Percentiles rank a stretch among this genome's conserved stretches.
Evolutionary conservation across 1,140 invertebrate species (phyloP).

Genomic region (Drosophila neocordata): DNA sequence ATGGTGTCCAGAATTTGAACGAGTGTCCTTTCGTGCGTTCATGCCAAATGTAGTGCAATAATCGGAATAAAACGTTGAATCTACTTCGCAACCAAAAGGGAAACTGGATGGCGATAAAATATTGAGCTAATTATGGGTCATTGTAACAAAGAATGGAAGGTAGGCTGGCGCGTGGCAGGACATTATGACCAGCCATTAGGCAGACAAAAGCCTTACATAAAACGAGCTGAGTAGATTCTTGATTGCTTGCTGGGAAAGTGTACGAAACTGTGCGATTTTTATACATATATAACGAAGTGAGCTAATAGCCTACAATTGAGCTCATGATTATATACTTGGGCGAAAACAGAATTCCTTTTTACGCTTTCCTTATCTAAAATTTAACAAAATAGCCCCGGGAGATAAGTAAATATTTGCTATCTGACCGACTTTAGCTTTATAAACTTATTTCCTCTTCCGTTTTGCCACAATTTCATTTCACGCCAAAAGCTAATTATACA

Average conservation of each 20-base stretch:
- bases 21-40: constrained; percentile 49
- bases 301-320: constrained; percentile 4
- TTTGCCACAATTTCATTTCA: constrained; percentile 42
- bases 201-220: constrained; percentile 2
- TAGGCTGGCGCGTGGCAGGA: not conserved
- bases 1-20: constrained; percentile 37
- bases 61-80: constrained; percentile 46
- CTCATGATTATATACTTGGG: constrained; percentile 1
- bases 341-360: not conserved
- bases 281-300: not conserved
- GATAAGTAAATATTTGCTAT: constrained; percentile 43
- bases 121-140: constrained; percentile 17
- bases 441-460: not conserved
- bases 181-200: constrained; percentile 1
- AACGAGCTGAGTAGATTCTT: not conserved
- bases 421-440: constrained; percentile 18
- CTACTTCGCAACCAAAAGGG: not conserved
- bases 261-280: not conserved
- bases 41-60: constrained; percentile 66
- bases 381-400: constrained; percentile 15
- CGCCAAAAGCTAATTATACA: constrained; percentile 65
- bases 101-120: not conserved
- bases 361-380: constrained; percentile 6
- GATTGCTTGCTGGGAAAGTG: constrained; percentile 2
- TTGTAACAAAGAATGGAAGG: constrained; percentile 3